Evolutionary conservation across 1,140 invertebrate species (phyloP), one percentile per base, ranked within the genome.

Genomic region (Mamestra configurata): DNA sequence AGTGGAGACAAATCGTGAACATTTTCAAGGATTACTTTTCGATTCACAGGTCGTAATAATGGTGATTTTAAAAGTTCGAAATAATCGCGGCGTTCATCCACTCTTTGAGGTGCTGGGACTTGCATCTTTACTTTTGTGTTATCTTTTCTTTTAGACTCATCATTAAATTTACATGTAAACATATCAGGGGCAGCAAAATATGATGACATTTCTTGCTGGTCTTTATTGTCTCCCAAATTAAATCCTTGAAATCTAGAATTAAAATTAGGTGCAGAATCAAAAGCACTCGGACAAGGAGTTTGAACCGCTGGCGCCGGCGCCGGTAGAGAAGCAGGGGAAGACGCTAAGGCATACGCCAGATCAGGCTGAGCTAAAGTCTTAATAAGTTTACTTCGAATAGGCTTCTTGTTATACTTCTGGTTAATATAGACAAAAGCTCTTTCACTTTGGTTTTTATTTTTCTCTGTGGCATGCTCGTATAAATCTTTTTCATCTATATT

Each of bases 391-490:
- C 51, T 46, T 20, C 82, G 71, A 31, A 73, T 53, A 43, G 83
- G 84, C 8, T 79, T 82, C 77, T 11, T 49, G 15, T 66, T 82
- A 77, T 79, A 84, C 49, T 80, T 84, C 76, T 85, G 86, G 55
- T 86, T 86, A 15, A 87, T 83, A 68, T 79, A 86, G 13, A 90
- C 79, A 59, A 82, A 88, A 20, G 88, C 85, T 78, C 87, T 80
- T 77, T 85, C 82, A 70, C 80, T 86, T 18, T 88, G 73, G 10
- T 84, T 80, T n/a, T 83, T 88, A 43, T 80, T 43, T 71, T 82
- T 84, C 10, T 53, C 64, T 43, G 55, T 72, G 6, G 70, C 79
- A 51, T 84, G 72, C 35, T 86, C 81, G 49, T 79, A 81, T 13
- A 86, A 24, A 11, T 79, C 80, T 10, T 75, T 79, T 8, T 86